A percentile compares a stretch with the other conserved stretches of the same genome.
These are phyloP conservation scores for Microplitis demolitor DNA, from an alignment of 1,140 invertebrate genomes.

Conservation along the genomic window DNA sequence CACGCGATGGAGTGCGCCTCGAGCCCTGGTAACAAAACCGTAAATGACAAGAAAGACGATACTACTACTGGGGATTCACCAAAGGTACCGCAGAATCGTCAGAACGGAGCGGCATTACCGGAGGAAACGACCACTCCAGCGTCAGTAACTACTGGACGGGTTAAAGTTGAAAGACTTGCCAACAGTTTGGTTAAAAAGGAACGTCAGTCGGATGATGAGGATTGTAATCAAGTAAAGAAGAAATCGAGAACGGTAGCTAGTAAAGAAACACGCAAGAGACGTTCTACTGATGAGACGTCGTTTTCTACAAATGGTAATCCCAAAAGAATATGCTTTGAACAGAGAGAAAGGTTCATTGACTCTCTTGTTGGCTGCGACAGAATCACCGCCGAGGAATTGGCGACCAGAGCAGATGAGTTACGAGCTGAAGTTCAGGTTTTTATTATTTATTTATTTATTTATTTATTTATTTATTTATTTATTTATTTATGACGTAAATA, in stretches of 20 bases:
- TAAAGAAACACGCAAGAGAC: slow-evolving; percentile 41
- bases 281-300: slow-evolving; percentile 38
- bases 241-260: slow-evolving; percentile 26
- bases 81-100: slow-evolving; percentile 54
- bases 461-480: not conserved
- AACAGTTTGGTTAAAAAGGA: slow-evolving; percentile 44
- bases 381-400: slow-evolving; percentile 48
- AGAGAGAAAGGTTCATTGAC: slow-evolving; percentile 52
- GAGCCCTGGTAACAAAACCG: slow-evolving; percentile 31
- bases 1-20: slow-evolving; percentile 53
- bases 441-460: not conserved
- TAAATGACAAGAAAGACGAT: slow-evolving; percentile 47
- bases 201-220: slow-evolving; percentile 28
- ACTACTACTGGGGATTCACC: slow-evolving; percentile 45
- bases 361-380: slow-evolving; percentile 49
- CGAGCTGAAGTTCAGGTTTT: slow-evolving; percentile 51
- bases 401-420: slow-evolving; percentile 49
- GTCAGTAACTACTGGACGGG: slow-evolving; percentile 19
- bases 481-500: not conserved
- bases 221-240: slow-evolving; percentile 18
- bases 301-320: slow-evolving; percentile 40
- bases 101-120: slow-evolving; percentile 55
- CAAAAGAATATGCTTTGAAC: slow-evolving; percentile 50
- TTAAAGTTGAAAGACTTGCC: slow-evolving; percentile 16
- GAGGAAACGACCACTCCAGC: slow-evolving; percentile 50